These are phyloP conservation scores for Eudyptes chrysolophus DNA, from an alignment of 2,113 vertebrate genomes.

Conservation along the genomic window DNA sequence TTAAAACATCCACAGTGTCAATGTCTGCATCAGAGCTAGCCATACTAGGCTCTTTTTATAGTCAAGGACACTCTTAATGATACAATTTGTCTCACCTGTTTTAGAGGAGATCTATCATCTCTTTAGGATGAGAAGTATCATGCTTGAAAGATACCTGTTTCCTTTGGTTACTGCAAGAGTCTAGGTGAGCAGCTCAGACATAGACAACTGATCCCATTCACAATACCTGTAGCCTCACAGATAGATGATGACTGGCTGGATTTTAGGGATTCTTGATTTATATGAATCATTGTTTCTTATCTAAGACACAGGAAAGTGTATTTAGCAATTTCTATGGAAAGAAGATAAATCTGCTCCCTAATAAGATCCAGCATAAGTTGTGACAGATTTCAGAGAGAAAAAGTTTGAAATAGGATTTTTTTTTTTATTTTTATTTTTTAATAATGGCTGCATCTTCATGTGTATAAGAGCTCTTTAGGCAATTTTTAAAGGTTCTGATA, in stretches of 20 bases:
- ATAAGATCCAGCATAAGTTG: not conserved
- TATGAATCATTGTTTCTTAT: not conserved
- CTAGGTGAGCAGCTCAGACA: not conserved
- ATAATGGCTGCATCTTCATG: not conserved
- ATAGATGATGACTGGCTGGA: not conserved
- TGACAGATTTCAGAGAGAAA: not conserved
- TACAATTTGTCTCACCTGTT: not conserved
- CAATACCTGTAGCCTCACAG: not conserved
- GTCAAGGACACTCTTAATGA: not conserved
- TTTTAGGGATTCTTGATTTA: not conserved
- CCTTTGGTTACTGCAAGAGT: not conserved
- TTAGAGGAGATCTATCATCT: not conserved
- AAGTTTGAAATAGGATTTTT: not conserved
- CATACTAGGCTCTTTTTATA: not conserved
- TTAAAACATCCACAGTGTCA: not conserved
- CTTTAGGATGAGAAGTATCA: not conserved
- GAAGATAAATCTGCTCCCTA: not conserved
- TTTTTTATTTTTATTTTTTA: not conserved
- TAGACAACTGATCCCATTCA: not conserved
- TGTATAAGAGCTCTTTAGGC: not conserved
- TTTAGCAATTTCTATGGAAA: not conserved
- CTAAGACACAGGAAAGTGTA: not conserved
- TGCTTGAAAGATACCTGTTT: not conserved
- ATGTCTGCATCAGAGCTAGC: not conserved
- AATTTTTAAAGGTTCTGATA: not conserved